Conservation (phyloP, 2,888 invertebrate species). For the Tanytarsus gracilentus region DNA sequence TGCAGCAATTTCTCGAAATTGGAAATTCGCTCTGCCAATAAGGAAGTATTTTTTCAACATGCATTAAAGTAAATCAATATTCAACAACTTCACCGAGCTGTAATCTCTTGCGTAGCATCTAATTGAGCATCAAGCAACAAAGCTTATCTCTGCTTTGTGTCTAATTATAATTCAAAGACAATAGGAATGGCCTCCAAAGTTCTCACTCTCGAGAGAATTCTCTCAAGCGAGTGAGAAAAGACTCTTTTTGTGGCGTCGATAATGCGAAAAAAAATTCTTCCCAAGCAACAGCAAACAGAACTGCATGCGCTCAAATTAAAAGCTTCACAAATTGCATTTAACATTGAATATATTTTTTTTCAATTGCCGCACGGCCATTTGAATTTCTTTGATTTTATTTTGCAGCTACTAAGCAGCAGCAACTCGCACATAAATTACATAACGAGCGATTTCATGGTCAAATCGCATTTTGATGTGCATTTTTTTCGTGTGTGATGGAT, state of each 20-base stretch:
- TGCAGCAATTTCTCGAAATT: too few species aligned
- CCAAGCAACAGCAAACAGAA: background rate
- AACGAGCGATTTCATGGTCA: conserved; percentile 4
- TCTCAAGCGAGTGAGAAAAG: too few species aligned
- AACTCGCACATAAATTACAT: conserved; percentile 27
- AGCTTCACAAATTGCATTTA: conserved; percentile 25
- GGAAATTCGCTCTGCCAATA: too few species aligned
- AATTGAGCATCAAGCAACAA: too few species aligned
- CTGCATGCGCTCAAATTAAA: background rate
- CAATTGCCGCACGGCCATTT: conserved; percentile 12
- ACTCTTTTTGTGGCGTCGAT: too few species aligned
- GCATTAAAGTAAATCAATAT: too few species aligned
- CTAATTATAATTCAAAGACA: conserved; percentile 26
- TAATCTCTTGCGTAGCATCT: conserved; percentile 6
- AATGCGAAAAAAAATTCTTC: background rate
- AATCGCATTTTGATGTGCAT: too few species aligned
- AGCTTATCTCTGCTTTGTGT: background rate
- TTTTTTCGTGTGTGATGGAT: background rate
- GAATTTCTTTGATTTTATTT: conserved; percentile 7
- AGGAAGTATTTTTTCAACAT: too few species aligned
- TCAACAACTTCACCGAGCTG: background rate
- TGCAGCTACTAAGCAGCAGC: background rate
- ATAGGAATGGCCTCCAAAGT: too few species aligned
- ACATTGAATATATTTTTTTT: conserved; percentile 16
- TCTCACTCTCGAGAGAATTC: too few species aligned